Evolutionary conservation across 2,113 vertebrate genomes (phyloP).

Genomic region (Haemorhous mexicanus): DNA sequence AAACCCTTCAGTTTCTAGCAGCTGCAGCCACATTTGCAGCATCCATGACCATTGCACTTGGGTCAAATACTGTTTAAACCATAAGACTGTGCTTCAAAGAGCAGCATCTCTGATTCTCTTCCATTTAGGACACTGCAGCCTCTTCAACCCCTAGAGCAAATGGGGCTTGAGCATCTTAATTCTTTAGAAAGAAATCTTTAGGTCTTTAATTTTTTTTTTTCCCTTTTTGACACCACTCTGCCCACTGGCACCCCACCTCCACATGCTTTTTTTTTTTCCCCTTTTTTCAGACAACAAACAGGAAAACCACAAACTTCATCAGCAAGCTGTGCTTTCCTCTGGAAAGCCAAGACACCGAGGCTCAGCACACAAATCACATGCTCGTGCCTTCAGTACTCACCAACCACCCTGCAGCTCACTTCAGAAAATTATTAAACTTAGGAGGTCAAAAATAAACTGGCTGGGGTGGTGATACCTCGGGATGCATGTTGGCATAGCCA

Average conservation of each 20-base stretch:
- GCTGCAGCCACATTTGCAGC: neutral
- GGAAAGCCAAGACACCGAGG: neutral
- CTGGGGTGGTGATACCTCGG: neutral
- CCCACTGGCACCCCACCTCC: neutral
- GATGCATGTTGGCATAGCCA: neutral
- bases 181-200: neutral
- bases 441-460: neutral
- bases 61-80: neutral
- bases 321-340: constrained; percentile 37
- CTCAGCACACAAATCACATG: constrained; percentile 26
- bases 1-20: neutral
- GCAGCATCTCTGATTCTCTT: neutral
- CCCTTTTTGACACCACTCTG: neutral
- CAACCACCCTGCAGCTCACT: neutral
- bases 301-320: constrained; percentile 57
- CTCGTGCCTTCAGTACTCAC: neutral
- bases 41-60: neutral
- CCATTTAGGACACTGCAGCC: neutral
- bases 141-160: neutral
- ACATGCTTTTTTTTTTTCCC: accelerated
- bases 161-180: neutral
- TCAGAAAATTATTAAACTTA: constrained; percentile 4
- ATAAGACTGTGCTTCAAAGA: neutral
- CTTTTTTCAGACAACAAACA: constrained; percentile 20
- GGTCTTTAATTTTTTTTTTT: neutral